phyloP scores from a whole-genome alignment of 1,140 invertebrate genomes.

The Solenopsis invicta region DNA sequence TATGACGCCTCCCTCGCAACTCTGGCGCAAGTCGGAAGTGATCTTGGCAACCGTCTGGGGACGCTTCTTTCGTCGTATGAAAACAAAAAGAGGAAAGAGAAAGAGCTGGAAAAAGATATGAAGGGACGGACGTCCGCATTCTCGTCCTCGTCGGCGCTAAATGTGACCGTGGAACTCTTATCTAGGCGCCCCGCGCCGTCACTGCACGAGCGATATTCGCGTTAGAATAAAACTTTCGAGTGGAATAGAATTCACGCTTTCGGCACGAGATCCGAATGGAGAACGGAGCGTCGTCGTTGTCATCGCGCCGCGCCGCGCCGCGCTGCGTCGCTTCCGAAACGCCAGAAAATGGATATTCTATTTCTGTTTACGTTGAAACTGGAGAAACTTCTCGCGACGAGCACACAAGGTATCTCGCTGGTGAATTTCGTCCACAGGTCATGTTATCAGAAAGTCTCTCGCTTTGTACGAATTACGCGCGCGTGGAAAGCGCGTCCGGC shows the following conservation, averaged over 20 bases:
- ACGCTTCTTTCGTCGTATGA: not conserved
- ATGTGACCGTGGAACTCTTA: slow-evolving; percentile 9
- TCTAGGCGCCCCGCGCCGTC: not conserved
- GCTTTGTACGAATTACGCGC: not conserved
- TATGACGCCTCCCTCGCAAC: slow-evolving; percentile 12
- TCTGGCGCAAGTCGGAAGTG: slow-evolving; percentile 24
- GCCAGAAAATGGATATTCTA: too few relatives aligned
- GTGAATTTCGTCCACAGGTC: slow-evolving; percentile 14
- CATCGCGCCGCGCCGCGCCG: too few relatives aligned
- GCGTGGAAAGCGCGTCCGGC: not conserved
- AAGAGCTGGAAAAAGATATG: slow-evolving; percentile 1
- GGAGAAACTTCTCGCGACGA: not conserved
- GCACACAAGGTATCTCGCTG: not conserved
- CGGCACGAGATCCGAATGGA: not conserved
- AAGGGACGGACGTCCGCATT: not conserved
- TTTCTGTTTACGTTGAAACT: not conserved
- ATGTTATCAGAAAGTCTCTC: not conserved
- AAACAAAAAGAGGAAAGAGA: not conserved
- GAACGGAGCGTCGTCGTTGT: too few relatives aligned
- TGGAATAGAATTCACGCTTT: not conserved
- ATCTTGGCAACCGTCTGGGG: slow-evolving; percentile 45
- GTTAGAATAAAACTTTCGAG: not conserved
- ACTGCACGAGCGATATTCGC: not conserved
- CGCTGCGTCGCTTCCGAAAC: too few relatives aligned
- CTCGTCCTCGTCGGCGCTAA: not conserved